Evolutionary conservation across 2,888 invertebrate genomes (phyloP).

Genomic region (Prenolepis imparis): DNA sequence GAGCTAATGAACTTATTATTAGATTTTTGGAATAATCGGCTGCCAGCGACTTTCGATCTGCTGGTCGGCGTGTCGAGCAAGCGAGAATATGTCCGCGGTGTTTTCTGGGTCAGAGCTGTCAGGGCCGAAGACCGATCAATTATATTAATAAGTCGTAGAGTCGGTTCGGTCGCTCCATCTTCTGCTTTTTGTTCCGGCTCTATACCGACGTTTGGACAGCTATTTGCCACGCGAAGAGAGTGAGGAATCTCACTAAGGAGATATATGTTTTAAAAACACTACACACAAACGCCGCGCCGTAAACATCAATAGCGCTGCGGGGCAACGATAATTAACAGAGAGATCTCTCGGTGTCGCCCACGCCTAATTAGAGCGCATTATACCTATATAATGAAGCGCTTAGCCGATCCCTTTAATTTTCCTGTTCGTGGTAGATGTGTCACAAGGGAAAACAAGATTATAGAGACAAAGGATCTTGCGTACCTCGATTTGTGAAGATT

Average conservation of each 20-base stretch:
- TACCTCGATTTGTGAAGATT: constrained; percentile 39
- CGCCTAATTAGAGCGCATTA: constrained; percentile 75
- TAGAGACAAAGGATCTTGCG: constrained; percentile 36
- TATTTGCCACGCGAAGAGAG: constrained; percentile 62
- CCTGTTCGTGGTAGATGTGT: constrained; percentile 18
- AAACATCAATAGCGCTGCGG: constrained; percentile 65
- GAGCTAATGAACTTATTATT: constrained; percentile 82
- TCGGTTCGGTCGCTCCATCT: constrained; percentile 46
- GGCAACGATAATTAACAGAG: constrained; percentile 68
- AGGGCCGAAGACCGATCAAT: constrained; percentile 75
- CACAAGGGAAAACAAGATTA: constrained; percentile 25
- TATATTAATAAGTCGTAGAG: constrained; percentile 71
- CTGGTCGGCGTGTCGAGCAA: constrained; percentile 27
- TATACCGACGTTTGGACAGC: constrained; percentile 48
- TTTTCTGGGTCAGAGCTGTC: constrained; percentile 77
- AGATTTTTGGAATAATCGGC: constrained; percentile 75
- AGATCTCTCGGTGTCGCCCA: constrained; percentile 66
- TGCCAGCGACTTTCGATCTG: constrained; percentile 43
- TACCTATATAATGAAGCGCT: constrained; percentile 66
- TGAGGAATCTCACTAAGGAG: constrained; percentile 7
- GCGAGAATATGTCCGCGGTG: constrained; percentile 41
- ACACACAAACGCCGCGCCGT: constrained; percentile 41
- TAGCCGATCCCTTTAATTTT: constrained; percentile 47
- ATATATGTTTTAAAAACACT: constrained; percentile 65
- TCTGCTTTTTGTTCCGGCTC: constrained; percentile 21